phyloP scores from a whole-genome alignment of 92 coral and sea anemone genomes.

The Meandrina meandrites region DNA sequence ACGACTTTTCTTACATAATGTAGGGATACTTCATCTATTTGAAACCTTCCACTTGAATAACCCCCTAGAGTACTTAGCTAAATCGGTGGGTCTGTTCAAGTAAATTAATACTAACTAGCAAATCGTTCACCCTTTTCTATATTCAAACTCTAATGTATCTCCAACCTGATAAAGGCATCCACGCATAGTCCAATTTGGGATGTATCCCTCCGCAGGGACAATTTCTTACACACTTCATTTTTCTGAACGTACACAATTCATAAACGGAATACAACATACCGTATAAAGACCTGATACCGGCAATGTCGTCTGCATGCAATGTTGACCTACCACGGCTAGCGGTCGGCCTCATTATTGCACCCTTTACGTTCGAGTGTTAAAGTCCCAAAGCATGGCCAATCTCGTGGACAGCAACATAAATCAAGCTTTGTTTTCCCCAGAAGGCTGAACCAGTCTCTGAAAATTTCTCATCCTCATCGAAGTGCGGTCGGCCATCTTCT shows the following conservation, averaged over 20 bases:
- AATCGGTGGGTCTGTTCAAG: too few species aligned
- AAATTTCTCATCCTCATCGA: conserved; percentile 71
- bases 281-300: conserved; percentile 72
- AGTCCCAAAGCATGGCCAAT: conserved; percentile 83
- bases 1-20: too few species aligned
- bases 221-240: too few species aligned
- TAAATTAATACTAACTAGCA: too few species aligned
- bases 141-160: too few species aligned
- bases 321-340: conserved; percentile 62
- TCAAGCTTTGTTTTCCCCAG: conserved; percentile 16
- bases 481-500: conserved; percentile 73
- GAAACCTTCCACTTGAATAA: too few species aligned
- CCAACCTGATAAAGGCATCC: too few species aligned
- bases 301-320: conserved; percentile 73
- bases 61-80: too few species aligned
- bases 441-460: conserved; percentile 35
- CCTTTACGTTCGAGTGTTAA: conserved; percentile 60
- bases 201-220: too few species aligned
- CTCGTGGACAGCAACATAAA: conserved; percentile 82
- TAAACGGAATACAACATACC: conserved; percentile 37
- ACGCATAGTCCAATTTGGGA: too few species aligned
- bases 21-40: too few species aligned
- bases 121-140: too few species aligned
- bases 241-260: background rate
- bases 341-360: conserved; percentile 77